Conservation (phyloP, 2,888 invertebrate species). For the Heliconius charithonia region DNA sequence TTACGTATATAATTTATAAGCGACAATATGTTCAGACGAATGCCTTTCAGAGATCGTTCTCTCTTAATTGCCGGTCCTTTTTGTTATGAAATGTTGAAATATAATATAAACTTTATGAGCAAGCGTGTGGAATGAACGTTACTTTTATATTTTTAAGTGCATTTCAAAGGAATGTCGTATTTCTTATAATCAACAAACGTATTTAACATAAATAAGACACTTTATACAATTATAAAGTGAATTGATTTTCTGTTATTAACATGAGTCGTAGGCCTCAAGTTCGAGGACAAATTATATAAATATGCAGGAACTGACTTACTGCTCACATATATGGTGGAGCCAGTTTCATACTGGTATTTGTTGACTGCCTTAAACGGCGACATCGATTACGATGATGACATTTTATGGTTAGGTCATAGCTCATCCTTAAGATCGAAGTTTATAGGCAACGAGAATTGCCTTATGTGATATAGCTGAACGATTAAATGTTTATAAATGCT, state of each 20-base stretch:
- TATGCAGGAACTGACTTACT: conserved; percentile 47
- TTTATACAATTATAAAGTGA: neutral
- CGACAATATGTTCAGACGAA: conserved; percentile 47
- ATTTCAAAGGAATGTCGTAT: neutral
- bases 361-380: conserved; percentile 52
- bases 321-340: conserved; percentile 47
- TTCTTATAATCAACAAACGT: neutral
- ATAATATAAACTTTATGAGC: conserved; percentile 13
- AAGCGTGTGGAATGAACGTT: neutral
- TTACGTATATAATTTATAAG: conserved; percentile 50
- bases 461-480: neutral
- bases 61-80: conserved; percentile 24
- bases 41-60: conserved; percentile 34
- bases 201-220: conserved; percentile 1
- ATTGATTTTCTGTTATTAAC: conserved; percentile 20
- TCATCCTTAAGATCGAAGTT: conserved; percentile 27
- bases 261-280: conserved; percentile 46
- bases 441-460: conserved; percentile 5
- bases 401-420: conserved; percentile 48
- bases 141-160: neutral
- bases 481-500: no score
- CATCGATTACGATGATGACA: conserved; percentile 56
- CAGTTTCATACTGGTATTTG: conserved; percentile 46
- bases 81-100: conserved; percentile 12
- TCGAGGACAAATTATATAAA: conserved; percentile 46